phyloP scores from a whole-genome alignment of 2,888 invertebrate genomes.

The Lymantria monacha region DNA sequence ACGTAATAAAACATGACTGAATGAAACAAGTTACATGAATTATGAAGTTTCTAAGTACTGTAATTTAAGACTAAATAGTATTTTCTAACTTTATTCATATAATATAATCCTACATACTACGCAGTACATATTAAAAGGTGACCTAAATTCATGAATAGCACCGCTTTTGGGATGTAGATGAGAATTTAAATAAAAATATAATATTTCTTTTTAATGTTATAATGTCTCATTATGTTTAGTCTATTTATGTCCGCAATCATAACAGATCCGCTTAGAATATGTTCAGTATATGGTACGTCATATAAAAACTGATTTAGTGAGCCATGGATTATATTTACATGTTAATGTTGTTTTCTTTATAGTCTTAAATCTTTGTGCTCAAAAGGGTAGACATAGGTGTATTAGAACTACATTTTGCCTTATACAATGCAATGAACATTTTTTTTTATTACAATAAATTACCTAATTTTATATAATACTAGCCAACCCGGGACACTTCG shows the following conservation, averaged over 20 bases:
- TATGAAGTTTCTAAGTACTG: no score
- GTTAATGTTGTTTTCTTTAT: conserved; percentile 13
- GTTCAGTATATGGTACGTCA: conserved; percentile 16
- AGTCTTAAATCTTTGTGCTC: no score
- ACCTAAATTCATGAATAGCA: conserved; percentile 7
- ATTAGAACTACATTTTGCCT: no score
- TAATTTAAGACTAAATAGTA: no score
- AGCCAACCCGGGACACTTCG: no score
- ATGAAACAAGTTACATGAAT: no score
- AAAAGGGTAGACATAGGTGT: no score
- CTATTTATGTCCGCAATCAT: conserved; percentile 31
- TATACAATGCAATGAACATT: no score
- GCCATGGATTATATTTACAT: conserved; percentile 28
- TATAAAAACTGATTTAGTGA: conserved; percentile 12
- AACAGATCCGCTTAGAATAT: conserved; percentile 30
- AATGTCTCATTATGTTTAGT: conserved; percentile 34
- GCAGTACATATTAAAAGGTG: not conserved
- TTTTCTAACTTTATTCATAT: not conserved
- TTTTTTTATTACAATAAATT: no score
- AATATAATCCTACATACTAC: not conserved
- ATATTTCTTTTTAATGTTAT: conserved; percentile 28
- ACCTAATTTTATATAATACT: no score
- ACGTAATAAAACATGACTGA: no score
- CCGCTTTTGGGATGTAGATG: conserved; percentile 10
- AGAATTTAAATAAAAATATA: conserved; percentile 31